A percentile compares a stretch with the other conserved stretches of the same genome.
Evolutionary conservation across 2,113 vertebrate species (phyloP).

Genomic region (Holacanthus passer): DNA sequence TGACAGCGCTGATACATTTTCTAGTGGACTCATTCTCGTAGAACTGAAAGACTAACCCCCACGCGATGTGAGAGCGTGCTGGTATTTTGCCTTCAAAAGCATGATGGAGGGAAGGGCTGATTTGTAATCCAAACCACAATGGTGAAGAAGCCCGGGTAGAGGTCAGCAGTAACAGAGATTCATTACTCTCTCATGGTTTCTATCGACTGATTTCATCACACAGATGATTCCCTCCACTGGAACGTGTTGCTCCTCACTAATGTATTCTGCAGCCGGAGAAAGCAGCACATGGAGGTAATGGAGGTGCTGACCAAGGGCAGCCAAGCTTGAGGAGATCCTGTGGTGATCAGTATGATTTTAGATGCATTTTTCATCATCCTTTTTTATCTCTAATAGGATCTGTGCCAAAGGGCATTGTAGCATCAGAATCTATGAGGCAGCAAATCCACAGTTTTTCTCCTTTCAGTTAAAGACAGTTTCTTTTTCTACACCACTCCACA

Average conservation of each 20-base stretch:
- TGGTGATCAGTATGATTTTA: background rate
- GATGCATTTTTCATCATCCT: constrained; percentile 1
- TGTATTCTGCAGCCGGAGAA: background rate
- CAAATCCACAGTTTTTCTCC: background rate
- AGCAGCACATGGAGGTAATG: background rate
- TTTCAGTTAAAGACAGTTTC: background rate
- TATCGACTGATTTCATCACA: constrained; percentile 8
- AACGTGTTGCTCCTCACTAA: constrained; percentile 34
- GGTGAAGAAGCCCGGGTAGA: background rate
- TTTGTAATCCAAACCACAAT: background rate
- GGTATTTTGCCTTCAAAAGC: constrained; percentile 12
- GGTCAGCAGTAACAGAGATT: background rate
- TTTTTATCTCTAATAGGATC: background rate
- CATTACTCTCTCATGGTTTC: background rate
- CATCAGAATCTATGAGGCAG: constrained; percentile 4
- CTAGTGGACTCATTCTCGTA: background rate
- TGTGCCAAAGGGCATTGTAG: background rate
- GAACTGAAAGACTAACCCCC: background rate
- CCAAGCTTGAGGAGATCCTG: background rate
- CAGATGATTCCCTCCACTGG: constrained; percentile 36
- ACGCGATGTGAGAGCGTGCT: background rate
- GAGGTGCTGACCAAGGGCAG: background rate
- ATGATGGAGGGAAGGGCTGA: constrained; percentile 1
- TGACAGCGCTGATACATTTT: constrained; percentile 3
- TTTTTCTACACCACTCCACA: background rate